Evolutionary conservation across 2,888 invertebrate species (phyloP), one percentile per base, ranked within the genome.

Genomic region (Branchipolynoe longqiensis): DNA sequence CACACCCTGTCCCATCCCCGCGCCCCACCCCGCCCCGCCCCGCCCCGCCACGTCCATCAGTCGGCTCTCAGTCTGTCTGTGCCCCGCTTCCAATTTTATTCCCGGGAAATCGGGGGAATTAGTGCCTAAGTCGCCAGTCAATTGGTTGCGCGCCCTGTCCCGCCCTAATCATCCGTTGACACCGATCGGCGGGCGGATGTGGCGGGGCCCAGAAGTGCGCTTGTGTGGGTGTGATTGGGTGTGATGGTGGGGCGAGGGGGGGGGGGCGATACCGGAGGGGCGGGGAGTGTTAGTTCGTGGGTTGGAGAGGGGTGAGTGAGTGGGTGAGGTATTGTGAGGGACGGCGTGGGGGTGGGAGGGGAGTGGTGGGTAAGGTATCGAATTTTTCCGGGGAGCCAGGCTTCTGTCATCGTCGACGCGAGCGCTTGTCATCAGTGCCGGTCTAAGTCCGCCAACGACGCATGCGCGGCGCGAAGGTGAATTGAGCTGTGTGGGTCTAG

Each of bases 71-170:
- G n/a, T n/a, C n/a, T n/a, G n/a, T 28, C 62, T 8, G 48, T 28
- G 69, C 69, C 69, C 8, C 69, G 28, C 69, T 8, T 48, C 78
- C 78, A 78, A 78, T 78, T 78, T 78, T 78, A 78, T 78, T 78
- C 78, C 48, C 18, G 41, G 48, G 48, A 78, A 78, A 78, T 78
- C 78, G 78, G 48, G 12, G 31, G 78, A 48, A 78, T 78, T 78
- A 78, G 31, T 41, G 41, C 78, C 78, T 31, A 78, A 54, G 41
- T 54, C 48, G 48, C 78, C 78, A 78, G 78, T 78, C 78, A 78
- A 78, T 78, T 78, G 78, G 48, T 78, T 48, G 78, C 78, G 28
- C 48, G 78, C n/a, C n/a, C n/a, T 12, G 41, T 6, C 31, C 48
- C 14, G 48, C 14, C 48, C 48, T 78, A 78, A 78, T 78, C 48